These are phyloP conservation scores for Lophura swinhoii DNA, from an alignment of 2,797 vertebrate genomes.

Conservation along the genomic window DNA sequence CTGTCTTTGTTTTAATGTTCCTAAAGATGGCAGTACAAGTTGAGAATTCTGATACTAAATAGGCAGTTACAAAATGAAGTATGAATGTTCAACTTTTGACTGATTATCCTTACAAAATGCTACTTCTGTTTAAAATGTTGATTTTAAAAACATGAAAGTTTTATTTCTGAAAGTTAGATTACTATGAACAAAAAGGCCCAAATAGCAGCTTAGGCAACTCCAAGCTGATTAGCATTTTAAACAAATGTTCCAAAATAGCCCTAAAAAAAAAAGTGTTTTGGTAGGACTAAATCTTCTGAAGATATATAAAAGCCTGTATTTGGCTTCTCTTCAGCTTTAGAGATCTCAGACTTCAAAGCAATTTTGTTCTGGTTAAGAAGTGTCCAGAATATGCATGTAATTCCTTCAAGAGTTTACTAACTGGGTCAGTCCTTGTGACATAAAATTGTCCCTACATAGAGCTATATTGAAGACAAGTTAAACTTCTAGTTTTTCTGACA, in stretches of 20 bases:
- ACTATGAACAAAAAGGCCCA: not conserved
- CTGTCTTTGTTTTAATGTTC: not conserved
- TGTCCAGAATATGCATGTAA: not conserved
- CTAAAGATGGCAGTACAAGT: not conserved
- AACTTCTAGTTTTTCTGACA: not conserved
- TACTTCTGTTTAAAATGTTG: not conserved
- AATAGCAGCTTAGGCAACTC: not conserved
- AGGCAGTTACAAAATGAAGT: not conserved
- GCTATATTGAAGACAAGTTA: not conserved
- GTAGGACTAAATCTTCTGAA: not conserved
- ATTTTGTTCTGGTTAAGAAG: conserved; percentile 37
- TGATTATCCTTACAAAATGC: not conserved
- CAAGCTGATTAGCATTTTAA: conserved; percentile 29
- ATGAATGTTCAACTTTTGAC: not conserved
- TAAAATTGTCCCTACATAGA: not conserved
- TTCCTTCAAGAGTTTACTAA: conserved; percentile 30
- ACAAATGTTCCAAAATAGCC: not conserved
- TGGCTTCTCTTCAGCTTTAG: conserved; percentile 9
- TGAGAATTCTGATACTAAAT: not conserved
- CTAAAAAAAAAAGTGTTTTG: not conserved
- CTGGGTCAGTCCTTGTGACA: conserved; percentile 3
- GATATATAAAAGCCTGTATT: not conserved
- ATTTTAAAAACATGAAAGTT: not conserved
- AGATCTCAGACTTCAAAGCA: conserved; percentile 32
- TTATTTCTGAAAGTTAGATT: not conserved